Base-by-base conservation (phyloP, 2,888 invertebrate genomes). In the Escarpia spicata region DNA sequence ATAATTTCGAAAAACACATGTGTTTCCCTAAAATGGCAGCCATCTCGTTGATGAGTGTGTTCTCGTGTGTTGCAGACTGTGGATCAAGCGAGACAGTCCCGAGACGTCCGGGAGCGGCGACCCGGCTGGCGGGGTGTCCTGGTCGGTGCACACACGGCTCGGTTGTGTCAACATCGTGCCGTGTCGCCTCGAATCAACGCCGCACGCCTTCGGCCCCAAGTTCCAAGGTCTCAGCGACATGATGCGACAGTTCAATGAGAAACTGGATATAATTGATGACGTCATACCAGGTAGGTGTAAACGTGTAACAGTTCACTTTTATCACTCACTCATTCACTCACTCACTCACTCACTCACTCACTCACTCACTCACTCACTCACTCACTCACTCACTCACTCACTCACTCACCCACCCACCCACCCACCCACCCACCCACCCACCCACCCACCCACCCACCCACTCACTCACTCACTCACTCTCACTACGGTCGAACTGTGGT, bases 151-250 rank as follows among this genome's bases (percentile, higher is more conserved):
- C 75, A 75, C 91, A 91, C 43, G 91, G 12, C 44, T 44, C 37
- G 91, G 91, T 45, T 44, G 37, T 45, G 45, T 44, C 45, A 44
- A 91, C 92, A 43, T 93, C n/a, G n/a, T 93, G 26, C 93, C 93
- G 6, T 31, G 91, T 52, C 92, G 93, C 4, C 93, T 93, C 43
- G 93, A 93, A 75, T 93, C 93, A 12, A 92, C 93, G 31, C 93
- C 93, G 31, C 45, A 93, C n/a, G 93, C 93, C 8, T 91, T 92
- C 58, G 93, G 91, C 0, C 93, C 93, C 3, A 93, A 93, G 60
- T 93, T 93, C 52, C 93, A 93, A 90, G 92, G 31, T 44, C 91
- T 93, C 15, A 19, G n/a, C 31, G 89, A 93, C 31, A 60, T 92
- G 9, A 44, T 93, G 44, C 44, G 91, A 26, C 44, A 91, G 37